Evolutionary conservation across 2,888 invertebrate species (phyloP).

Genomic region (Cheilosia urbana): DNA sequence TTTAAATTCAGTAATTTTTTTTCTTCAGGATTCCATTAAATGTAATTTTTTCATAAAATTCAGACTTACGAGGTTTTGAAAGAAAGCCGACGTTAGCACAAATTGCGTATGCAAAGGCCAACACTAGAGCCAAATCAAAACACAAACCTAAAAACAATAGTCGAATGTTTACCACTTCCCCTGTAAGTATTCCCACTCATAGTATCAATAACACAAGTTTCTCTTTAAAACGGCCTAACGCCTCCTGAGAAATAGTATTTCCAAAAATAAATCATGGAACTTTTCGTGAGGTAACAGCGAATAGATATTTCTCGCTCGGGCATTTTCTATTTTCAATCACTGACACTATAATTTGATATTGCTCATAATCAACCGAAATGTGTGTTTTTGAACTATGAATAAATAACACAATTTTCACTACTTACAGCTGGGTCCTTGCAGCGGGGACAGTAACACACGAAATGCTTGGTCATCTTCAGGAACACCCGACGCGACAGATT

Average conservation of each 20-base stretch:
- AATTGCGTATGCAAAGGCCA: too few species aligned
- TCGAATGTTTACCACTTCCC: background rate
- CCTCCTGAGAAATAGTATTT: slow-evolving; percentile 14
- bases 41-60: too few species aligned
- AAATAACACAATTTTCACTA: slow-evolving; percentile 50
- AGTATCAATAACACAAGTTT: slow-evolving; percentile 5
- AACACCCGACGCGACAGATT: slow-evolving; percentile 87
- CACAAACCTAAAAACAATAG: background rate
- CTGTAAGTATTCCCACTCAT: background rate
- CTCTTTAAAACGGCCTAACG: background rate
- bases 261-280: slow-evolving; percentile 68
- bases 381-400: background rate
- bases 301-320: background rate
- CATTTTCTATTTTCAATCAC: slow-evolving; percentile 53
- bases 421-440: slow-evolving; percentile 89
- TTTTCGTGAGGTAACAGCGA: slow-evolving; percentile 1
- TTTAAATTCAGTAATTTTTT: too few species aligned
- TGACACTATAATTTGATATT: background rate
- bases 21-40: too few species aligned
- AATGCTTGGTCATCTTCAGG: slow-evolving; percentile 87
- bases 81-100: too few species aligned
- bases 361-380: slow-evolving; percentile 2
- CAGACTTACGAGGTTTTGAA: too few species aligned
- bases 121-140: background rate
- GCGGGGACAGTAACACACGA: slow-evolving; percentile 87